phyloP scores from a whole-genome alignment of 2,113 vertebrate species.

The Phodopus roborovskii region DNA sequence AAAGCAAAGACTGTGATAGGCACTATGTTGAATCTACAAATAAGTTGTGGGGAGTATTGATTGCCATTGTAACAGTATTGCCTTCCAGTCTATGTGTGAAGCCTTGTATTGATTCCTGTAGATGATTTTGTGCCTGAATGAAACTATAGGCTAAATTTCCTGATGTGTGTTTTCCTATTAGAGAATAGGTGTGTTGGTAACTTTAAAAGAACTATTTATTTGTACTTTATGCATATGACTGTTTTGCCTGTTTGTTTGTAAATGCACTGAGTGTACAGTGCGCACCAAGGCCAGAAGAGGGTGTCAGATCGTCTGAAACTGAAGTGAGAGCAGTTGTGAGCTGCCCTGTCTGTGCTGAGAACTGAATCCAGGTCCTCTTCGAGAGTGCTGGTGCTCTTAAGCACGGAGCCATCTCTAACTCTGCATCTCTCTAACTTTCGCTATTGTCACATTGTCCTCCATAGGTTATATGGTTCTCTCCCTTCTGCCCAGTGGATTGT shows the following conservation, averaged over 20 bases:
- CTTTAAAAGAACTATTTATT: neutral
- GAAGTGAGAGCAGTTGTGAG: neutral
- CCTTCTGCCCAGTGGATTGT: neutral
- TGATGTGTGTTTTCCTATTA: neutral
- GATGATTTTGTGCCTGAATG: neutral
- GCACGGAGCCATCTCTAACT: neutral
- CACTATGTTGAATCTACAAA: neutral
- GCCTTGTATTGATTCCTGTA: neutral
- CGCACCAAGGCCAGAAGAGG: neutral
- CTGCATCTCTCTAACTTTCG: too few species aligned
- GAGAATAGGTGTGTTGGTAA: neutral
- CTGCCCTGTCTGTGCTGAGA: neutral
- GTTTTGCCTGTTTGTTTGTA: neutral
- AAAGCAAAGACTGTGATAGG: neutral
- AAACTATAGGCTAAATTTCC: neutral
- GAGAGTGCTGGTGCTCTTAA: neutral
- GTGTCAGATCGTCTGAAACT: neutral
- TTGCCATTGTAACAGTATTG: neutral
- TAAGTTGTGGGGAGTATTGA: neutral
- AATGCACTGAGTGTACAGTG: neutral
- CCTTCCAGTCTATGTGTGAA: neutral
- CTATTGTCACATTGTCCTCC: neutral
- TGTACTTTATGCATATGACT: neutral
- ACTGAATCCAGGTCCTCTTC: neutral
- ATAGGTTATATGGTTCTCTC: neutral